Evolutionary conservation across 2,113 vertebrate genomes (phyloP).

Genomic region (Chionomys nivalis): DNA sequence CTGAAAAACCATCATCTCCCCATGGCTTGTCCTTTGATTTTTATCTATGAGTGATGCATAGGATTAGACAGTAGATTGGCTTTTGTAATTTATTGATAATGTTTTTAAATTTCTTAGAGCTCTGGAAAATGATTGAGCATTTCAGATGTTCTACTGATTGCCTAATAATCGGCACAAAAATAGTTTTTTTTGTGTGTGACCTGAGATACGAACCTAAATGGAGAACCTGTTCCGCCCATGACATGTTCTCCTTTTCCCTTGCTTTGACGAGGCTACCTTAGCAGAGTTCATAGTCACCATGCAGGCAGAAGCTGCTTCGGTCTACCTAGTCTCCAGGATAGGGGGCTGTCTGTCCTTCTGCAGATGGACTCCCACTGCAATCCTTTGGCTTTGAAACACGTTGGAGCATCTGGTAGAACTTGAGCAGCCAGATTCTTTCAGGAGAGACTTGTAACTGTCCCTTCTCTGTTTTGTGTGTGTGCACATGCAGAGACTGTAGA

Average conservation of each 20-base stretch:
- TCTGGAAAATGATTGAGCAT: constrained; percentile 18
- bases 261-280: neutral
- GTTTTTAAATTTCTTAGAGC: constrained; percentile 26
- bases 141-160: constrained; percentile 6
- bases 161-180: neutral
- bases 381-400: constrained; percentile 27
- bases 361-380: neutral
- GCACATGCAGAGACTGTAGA: neutral
- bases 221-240: neutral
- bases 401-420: neutral
- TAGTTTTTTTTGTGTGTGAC: neutral
- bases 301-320: neutral
- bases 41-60: neutral
- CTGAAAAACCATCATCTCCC: neutral
- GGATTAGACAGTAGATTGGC: neutral
- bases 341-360: neutral
- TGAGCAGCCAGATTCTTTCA: neutral
- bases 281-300: neutral
- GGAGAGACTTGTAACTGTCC: neutral
- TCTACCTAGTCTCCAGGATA: neutral
- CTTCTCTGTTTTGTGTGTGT: neutral
- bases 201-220: constrained; percentile 1
- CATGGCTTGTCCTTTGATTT: neutral
- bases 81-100: constrained; percentile 40
- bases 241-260: neutral